A percentile compares a stretch with the other conserved stretches of the same genome.
Conservation (phyloP, 2,113 vertebrate species). For the Machaerirhynchus nigripectus region DNA sequence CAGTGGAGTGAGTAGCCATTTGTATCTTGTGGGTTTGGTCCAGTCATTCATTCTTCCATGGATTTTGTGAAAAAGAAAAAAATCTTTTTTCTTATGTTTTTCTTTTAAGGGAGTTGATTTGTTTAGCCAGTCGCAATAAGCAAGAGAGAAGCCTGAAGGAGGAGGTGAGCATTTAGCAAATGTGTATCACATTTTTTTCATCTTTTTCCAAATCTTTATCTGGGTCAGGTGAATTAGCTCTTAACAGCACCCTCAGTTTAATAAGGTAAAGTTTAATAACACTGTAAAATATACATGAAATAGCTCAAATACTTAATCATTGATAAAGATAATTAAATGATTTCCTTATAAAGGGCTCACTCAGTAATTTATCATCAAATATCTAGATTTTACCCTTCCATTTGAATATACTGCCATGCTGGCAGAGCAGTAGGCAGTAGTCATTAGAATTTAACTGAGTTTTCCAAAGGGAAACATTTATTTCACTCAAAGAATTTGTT, state of each 20-base stretch:
- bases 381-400: neutral
- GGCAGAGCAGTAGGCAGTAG: neutral
- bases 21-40: neutral
- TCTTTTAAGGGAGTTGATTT: neutral
- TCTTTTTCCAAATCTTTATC: neutral
- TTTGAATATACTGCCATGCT: neutral
- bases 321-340: neutral
- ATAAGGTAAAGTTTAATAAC: neutral
- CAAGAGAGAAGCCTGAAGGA: neutral
- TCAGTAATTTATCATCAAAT: neutral
- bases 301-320: neutral
- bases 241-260: neutral
- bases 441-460: neutral
- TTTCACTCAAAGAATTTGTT: conserved; percentile 6
- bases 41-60: neutral
- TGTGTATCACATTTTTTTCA: fast-evolving
- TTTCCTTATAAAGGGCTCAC: neutral
- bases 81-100: neutral
- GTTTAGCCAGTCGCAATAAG: neutral
- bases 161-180: neutral
- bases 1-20: neutral
- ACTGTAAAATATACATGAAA: neutral
- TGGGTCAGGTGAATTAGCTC: neutral
- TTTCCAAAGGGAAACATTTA: conserved; percentile 22
- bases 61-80: neutral